phyloP scores from a whole-genome alignment of 1,140 invertebrate genomes.

The Venturia canescens region DNA sequence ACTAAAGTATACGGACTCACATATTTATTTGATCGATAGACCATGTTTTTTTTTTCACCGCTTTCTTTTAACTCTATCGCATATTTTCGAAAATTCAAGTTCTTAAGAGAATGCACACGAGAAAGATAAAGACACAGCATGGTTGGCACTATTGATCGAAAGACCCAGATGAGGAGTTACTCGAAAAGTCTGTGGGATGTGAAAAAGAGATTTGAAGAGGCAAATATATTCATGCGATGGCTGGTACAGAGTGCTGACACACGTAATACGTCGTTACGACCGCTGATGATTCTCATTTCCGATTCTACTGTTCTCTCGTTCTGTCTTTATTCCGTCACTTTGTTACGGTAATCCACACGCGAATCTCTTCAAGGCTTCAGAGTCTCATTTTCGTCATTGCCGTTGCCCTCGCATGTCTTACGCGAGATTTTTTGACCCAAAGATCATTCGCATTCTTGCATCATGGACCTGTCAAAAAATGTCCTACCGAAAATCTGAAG shows the following conservation, averaged over 20 bases:
- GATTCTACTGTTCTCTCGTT: not conserved
- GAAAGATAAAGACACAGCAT: too few species aligned
- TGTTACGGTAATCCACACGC: constrained; percentile 30
- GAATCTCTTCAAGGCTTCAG: not conserved
- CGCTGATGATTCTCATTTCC: constrained; percentile 39
- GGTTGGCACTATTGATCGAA: not conserved
- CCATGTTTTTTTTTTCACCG: too few species aligned
- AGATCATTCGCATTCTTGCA: not conserved
- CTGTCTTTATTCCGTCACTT: constrained; percentile 19
- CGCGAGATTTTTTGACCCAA: constrained; percentile 12
- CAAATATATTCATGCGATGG: too few species aligned
- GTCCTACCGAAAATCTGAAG: constrained; percentile 20
- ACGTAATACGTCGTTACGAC: constrained; percentile 6
- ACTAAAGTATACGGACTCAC: too few species aligned
- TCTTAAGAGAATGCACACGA: too few species aligned
- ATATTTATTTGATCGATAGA: too few species aligned
- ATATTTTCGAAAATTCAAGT: too few species aligned
- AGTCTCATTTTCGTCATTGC: not conserved
- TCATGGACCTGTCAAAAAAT: not conserved
- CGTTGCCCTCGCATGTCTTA: constrained; percentile 6
- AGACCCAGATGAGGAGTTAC: not conserved
- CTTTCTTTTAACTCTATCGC: too few species aligned
- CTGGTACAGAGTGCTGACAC: too few species aligned
- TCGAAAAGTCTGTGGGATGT: constrained; percentile 7
- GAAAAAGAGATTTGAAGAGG: too few species aligned